Evolutionary conservation across 1,140 invertebrate species (phyloP), one percentile per base, ranked within the genome.

Genomic region (Sycophaga agraensis): DNA sequence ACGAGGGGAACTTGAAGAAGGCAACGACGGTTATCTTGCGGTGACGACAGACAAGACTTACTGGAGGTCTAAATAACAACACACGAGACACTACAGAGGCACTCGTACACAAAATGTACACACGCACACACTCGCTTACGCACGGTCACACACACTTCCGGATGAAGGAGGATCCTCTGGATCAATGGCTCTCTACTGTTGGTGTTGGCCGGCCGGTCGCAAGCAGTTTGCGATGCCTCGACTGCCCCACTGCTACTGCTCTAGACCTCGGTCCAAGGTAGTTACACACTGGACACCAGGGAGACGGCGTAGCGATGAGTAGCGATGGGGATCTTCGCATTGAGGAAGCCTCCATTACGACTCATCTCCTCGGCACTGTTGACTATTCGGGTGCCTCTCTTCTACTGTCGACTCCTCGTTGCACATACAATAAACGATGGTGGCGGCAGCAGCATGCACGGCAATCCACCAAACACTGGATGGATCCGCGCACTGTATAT

Each of bases 271-370:
- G 37, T n/a, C 24, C 43, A 21, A 48, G 17, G 19, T 28, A 39
- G 37, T 49, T 31, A 59, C 40, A 45, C 40, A 28, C 11, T 34
- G n/a, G 40, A 45, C 16, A 37, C 46, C 34, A 28, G 6, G 21
- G 37, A 0, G 9, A 21, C 21, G 21, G 4, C 16, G 21, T 26
- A 31, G 40, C 22, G 17, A 19, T 17, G 40, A 45, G 11, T 14
- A 12, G 2, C 24, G 24, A 31, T 16, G 35, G 17, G 19, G n/a
- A 22, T 16, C 26, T 31, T 2, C 17, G 40, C 19, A 19, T 12
- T 35, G 51, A 31, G 22, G 37, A 54, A 14, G 19, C 46, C 48
- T 59, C 57, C 57, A 59, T 59, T 59, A 59, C 57, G 37, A 59
- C 35, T 40, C 57, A 59, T 50, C 49, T 34, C 31, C 28, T 31